These are phyloP conservation scores for Adelphocoris suturalis DNA, from an alignment of 2,888 invertebrate species.

Conservation along the genomic window DNA sequence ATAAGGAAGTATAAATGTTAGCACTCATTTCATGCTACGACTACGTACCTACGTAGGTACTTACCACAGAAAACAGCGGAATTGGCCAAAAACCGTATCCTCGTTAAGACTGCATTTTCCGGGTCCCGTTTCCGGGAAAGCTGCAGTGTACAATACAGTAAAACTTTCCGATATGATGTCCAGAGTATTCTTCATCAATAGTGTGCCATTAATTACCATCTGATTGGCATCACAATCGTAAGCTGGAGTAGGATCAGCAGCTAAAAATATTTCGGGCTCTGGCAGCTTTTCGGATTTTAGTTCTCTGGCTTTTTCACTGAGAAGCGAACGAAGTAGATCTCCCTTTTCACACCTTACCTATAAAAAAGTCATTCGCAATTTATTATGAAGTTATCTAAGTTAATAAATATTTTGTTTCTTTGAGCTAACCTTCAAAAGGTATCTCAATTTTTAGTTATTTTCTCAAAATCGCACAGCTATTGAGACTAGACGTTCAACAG, in stretches of 20 bases:
- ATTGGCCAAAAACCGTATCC: neutral
- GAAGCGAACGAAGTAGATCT: constrained; percentile 23
- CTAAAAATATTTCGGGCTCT: neutral
- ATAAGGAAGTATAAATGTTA: too few species aligned
- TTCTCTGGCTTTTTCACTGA: constrained; percentile 4
- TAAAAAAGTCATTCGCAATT: too few species aligned
- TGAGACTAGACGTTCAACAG: too few species aligned
- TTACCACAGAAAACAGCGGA: neutral
- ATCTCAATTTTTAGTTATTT: too few species aligned
- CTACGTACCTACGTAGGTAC: neutral
- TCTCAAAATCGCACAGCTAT: too few species aligned
- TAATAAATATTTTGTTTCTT: too few species aligned
- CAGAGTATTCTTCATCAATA: constrained; percentile 21
- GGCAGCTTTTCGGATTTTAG: neutral
- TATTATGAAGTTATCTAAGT: too few species aligned
- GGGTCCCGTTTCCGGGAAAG: neutral
- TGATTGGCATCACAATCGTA: constrained; percentile 14
- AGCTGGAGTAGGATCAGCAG: neutral
- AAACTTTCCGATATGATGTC: constrained; percentile 39
- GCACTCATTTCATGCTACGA: too few species aligned
- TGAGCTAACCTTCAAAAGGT: too few species aligned
- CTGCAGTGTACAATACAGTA: neutral
- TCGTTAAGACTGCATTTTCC: neutral
- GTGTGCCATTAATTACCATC: neutral
- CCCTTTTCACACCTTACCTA: neutral